A percentile compares a stretch with the other conserved stretches of the same genome.
Evolutionary conservation across 2,113 vertebrate species (phyloP).

Genomic region (Tyto alba): DNA sequence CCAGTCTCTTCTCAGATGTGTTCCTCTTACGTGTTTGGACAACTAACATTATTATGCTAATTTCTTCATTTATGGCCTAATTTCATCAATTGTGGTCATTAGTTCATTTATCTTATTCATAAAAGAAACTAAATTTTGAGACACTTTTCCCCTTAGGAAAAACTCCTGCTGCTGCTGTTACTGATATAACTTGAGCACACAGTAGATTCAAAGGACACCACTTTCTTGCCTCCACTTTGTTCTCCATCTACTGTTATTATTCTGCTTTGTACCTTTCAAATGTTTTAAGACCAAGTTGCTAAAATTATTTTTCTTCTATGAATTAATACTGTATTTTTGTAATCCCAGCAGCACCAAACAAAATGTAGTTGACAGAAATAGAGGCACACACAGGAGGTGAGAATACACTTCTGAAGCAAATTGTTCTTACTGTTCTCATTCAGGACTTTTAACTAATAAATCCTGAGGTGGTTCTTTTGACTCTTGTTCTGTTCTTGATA

Average conservation of each 20-base stretch:
- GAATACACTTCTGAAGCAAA: not conserved
- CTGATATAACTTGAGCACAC: not conserved
- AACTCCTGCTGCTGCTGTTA: not conserved
- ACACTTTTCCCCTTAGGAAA: not conserved
- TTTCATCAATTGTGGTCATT: not conserved
- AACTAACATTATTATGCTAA: not conserved
- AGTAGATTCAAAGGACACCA: not conserved
- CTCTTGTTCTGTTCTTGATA: not conserved
- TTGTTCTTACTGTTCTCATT: not conserved
- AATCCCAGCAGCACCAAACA: not conserved
- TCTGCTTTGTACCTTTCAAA: not conserved
- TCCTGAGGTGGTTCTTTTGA: not conserved
- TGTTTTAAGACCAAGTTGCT: not conserved
- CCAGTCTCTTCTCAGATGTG: not conserved
- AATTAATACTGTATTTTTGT: not conserved
- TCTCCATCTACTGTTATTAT: not conserved
- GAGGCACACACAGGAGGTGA: not conserved
- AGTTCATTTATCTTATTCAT: not conserved
- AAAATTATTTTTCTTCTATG: not conserved
- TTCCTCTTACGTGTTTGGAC: not conserved
- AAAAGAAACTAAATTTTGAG: not conserved
- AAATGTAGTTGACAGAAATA: not conserved
- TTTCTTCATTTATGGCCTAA: not conserved
- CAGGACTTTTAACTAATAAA: not conserved
- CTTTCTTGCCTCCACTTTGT: not conserved